Base-by-base conservation (phyloP, 2,797 vertebrate genomes). In the Pipistrellus pygmaeus region DNA sequence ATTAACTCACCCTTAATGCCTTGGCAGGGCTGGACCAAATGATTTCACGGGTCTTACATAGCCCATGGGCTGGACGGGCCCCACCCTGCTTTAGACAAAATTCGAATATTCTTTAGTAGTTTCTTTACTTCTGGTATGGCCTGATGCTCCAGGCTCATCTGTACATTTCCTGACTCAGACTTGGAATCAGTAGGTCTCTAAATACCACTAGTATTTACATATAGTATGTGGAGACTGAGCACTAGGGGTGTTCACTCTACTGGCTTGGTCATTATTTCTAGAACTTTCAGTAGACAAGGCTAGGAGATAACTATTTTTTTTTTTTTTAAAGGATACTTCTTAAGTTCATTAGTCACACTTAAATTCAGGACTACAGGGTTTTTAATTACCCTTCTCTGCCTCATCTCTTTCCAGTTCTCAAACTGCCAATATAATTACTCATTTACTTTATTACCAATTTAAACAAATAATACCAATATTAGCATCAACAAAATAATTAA, bases 401-500 rank as follows among this genome's bases (percentile, higher is more conserved):
- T 69, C 66, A 35, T 13, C 41, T 91, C 84, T 91, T 91, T 30
- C 35, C 10, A 92, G 41, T 80, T 80, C 48, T 86, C 12, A 90
- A 89, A 92, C 62, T 35, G 57, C 17, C 21, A 88, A 66, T 18
- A 20, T 48, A 87, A 46, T 73, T 21, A 84, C 18, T 51, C 62
- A 75, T 72, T 41, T 81, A 44, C n/a, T 48, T 81, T 92, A 69
- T 66, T 46, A 66, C 11, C 30, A 68, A 82, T 68, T 86, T 38
- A 64, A 55, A 78, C 41, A 89, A 85, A 82, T 32, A 76, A 82
- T 12, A 77, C 21, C 6, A 66, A 57, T 60, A 60, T 10, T 62
- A 62, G 46, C 12, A 51, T 76, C 35, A 93, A 35, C 41, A 95
- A 93, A 64, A 88, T n/a, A 14, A 93, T 88, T 53, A 66, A 4